Evolutionary conservation across 2,888 invertebrate genomes (phyloP).

Genomic region (Dinocampus coccinellae): DNA sequence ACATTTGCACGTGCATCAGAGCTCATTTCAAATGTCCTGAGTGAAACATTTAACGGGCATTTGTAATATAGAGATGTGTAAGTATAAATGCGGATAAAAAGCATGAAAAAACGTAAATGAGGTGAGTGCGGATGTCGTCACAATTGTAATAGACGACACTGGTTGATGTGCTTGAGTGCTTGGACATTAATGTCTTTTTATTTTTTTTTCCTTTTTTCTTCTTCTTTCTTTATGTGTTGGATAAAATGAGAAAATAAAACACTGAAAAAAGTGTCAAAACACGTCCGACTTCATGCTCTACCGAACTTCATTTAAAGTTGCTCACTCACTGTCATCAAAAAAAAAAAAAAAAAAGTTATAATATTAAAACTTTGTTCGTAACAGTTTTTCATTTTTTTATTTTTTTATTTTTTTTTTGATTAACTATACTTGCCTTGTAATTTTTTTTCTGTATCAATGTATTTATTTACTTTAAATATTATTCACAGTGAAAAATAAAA

Average conservation of each 20-base stretch:
- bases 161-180: not conserved
- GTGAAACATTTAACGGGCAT: slow-evolving; percentile 28
- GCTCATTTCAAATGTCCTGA: slow-evolving; percentile 12
- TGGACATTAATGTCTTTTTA: slow-evolving; percentile 21
- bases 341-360: slow-evolving; percentile 4
- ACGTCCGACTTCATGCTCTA: slow-evolving; percentile 5
- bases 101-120: not conserved
- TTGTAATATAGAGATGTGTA: not conserved
- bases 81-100: not conserved
- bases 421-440: not conserved
- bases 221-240: not conserved
- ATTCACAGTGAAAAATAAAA: not conserved
- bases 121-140: slow-evolving; percentile 9
- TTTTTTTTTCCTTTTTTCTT: slow-evolving; percentile 10
- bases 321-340: not conserved
- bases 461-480: not conserved
- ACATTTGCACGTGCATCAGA: slow-evolving; percentile 56
- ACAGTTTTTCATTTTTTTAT: not conserved
- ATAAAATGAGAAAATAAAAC: slow-evolving; percentile 8
- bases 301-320: not conserved
- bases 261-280: slow-evolving; percentile 16
- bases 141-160: not conserved
- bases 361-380: not conserved
- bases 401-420: not conserved
- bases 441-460: not conserved